Evolutionary conservation across 2,888 invertebrate species (phyloP), one percentile per base, ranked within the genome.

Genomic region (Leucania comma): DNA sequence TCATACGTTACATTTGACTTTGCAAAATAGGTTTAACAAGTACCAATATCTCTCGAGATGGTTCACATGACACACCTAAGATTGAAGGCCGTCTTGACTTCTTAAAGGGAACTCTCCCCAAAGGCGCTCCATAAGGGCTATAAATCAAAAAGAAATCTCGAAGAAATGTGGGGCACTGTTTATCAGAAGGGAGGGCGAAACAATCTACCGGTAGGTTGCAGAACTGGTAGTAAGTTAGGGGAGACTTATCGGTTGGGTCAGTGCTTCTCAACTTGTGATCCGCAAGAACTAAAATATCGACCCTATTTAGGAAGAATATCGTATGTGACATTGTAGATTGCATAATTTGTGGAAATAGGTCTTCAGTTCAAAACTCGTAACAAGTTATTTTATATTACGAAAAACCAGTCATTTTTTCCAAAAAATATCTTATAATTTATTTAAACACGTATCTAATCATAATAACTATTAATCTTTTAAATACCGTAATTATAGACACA

Each of bases 111-210:
- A n/a, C n/a, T n/a, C n/a, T 72, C 74, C 74, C 72, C 53, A 20
- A 60, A 70, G 72, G 72, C 59, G 29, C 35, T 67, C 70, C 72
- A 65, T 70, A 22, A 74, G 72, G 69, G 60, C 57, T 26, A 71
- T 77, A 76, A 72, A 83, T 83, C 77, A 83, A 83, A 82, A 82
- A 75, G 82, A 74, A 83, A 82, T 82, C 77, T 77, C 58, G 67
- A 62, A 60, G 61, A 60, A 58, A 72, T 79, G 32, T 67, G 62
- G 48, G 59, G 57, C 9, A 46, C 57, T 61, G 68, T 83, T 72
- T 83, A 62, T 81, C 81, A 68, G 60, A 78, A 61, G 26, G 29
- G 66, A 70, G 78, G 59, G 69, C 71, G 59, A 75, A 75, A 81
- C 70, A 77, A 63, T 76, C 62, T 68, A 46, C 38, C 20, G 51